Base-by-base conservation (phyloP, 2,888 invertebrate species). In the Harpagoxenus sublaevis region DNA sequence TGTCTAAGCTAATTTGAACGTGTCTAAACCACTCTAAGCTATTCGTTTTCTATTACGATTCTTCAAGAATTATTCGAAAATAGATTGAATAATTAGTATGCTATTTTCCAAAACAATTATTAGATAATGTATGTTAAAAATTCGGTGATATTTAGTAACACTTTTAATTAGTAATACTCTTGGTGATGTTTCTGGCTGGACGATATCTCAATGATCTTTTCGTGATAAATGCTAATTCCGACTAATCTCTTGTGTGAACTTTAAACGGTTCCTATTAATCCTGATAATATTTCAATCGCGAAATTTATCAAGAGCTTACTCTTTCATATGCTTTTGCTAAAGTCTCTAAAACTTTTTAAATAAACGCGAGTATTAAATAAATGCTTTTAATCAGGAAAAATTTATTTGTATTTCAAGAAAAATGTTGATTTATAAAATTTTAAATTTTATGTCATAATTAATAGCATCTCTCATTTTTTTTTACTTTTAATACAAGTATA, bases 161-260 rank as follows among this genome's bases (percentile, higher is more conserved):
- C 15, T 18, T 28, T 42, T 39, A 9, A 55, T 55, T 35, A 55
- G 5, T 65, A 53, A 77, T n/a, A 53, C 18, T n/a, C 28, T 28
- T 28, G 5, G 15, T 5, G n/a, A 55, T 71, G 2, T 35, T 28
- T 74, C 8, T 18, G 28, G 12, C 12, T n/a, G 9, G 5, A 48
- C 0, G 45, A 31, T 74, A 48, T 45, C 4, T 74, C 12, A 42
- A 42, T 60, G 12, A 74, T 42, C 6, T 12, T 74, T 28, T 42
- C 4, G n/a, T 74, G 18, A 51, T 48, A 63, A 15, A 23, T 48
- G 35, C 15, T 75, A 75, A 62, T 48, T 48, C 9, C 31, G 12
- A 60, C 42, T 75, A 35, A 75, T 75, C 31, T 45, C 35, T 62
- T 62, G n/a, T 62, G 15, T 45, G 31, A 75, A 63, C 48, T 75